Evolutionary conservation across 2,888 invertebrate species (phyloP), one percentile per base, ranked within the genome.

Genomic region (Pyrrhia umbra): DNA sequence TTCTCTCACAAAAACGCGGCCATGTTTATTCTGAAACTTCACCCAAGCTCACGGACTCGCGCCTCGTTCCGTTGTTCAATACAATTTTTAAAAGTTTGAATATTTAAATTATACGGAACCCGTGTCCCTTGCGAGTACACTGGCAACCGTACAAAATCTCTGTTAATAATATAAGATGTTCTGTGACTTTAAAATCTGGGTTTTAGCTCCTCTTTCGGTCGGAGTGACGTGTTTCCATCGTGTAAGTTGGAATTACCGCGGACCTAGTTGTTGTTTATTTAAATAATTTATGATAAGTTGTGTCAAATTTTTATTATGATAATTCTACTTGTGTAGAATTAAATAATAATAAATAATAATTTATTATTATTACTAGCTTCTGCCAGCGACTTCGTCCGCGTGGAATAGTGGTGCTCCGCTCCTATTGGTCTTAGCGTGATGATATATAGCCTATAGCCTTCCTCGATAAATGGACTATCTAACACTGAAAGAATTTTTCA

Each of bases 41-140:
- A 58, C 13, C 37, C 34, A 20, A 18, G 15, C 8, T 3, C 40
- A 21, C 52, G 13, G 54, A 16, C 23, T 25, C 39, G n/a, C 6
- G 5, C n/a, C 20, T n/a, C 40, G 34, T 61, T 25, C 50, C 37
- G 30, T 51, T 30, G 50, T 49, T 61, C 65, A 55, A 75, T 75
- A 58, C 76, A 79, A 75, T 37, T 78, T 69, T 70, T 40, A 75
- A 60, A 79, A 79, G 64, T 75, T 52, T 75, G 27, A 79, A 75
- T 75, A 79, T 75, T 75, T 75, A 79, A 79, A 49, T 34, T 37
- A 75, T 70, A 58, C 55, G 56, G 51, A 61, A 60, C 34, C 56
- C 75, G 76, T 75, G 79, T 52, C 76, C 25, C 64, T 16, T 8
- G 60, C 0, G 58, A n/a, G 20, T 30, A 30, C 42, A 21, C 57